These are phyloP conservation scores for Lacerta agilis DNA, from an alignment of 2,797 vertebrate species.

Conservation along the genomic window DNA sequence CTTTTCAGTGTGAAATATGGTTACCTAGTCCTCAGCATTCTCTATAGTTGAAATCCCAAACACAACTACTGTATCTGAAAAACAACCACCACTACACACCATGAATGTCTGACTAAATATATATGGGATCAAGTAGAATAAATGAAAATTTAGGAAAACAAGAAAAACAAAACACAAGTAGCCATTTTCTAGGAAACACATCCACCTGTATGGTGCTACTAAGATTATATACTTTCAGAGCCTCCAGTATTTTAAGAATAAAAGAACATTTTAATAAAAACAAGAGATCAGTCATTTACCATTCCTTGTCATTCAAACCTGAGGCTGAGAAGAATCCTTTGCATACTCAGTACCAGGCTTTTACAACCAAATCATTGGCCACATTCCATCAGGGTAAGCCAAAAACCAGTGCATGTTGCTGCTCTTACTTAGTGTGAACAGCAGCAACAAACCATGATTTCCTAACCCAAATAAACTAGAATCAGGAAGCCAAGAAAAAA, in stretches of 20 bases:
- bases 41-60: no score
- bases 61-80: no score
- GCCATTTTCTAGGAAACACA: background rate
- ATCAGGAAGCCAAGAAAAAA: background rate
- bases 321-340: background rate
- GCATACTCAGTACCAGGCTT: no score
- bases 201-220: background rate
- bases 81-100: no score
- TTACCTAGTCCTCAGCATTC: no score
- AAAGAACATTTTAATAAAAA: background rate
- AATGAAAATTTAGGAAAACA: background rate
- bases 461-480: no score
- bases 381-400: no score
- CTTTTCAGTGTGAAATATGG: no score
- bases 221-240: background rate
- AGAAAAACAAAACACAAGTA: background rate
- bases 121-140: background rate
- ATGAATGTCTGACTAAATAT: no score
- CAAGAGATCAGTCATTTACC: background rate
- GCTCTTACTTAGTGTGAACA: background rate
- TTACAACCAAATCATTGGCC: no score
- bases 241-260: background rate
- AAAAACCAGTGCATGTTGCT: background rate
- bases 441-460: background rate
- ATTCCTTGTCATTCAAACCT: background rate